Conservation (phyloP, 1,140 invertebrate genomes). For the Thrips palmi region DNA sequence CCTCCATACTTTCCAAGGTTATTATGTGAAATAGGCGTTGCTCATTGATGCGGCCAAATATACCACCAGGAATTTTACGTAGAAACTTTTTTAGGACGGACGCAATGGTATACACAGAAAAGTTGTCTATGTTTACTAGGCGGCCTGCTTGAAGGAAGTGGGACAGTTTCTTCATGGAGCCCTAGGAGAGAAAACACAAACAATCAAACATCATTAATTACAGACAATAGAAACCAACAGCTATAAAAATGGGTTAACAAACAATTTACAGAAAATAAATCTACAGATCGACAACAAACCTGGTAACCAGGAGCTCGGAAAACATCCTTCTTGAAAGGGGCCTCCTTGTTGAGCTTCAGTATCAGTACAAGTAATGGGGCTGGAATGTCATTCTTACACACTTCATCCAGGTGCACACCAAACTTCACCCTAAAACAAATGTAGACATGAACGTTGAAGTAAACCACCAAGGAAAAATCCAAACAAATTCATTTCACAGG, state of each 20-base stretch:
- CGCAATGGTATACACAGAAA: conserved; percentile 94
- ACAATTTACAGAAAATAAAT: too few species aligned
- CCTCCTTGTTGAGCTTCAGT: conserved; percentile 87
- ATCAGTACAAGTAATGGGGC: conserved; percentile 77
- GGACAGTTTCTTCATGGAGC: conserved; percentile 89
- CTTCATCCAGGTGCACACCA: conserved; percentile 70
- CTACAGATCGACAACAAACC: too few species aligned
- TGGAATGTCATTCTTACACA: conserved; percentile 84
- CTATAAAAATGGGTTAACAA: too few species aligned
- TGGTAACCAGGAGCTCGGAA: conserved; percentile 88
- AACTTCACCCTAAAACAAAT: conserved; percentile 60
- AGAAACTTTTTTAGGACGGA: conserved; percentile 96
- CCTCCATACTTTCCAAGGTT: conserved; percentile 50
- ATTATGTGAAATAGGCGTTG: conserved; percentile 77
- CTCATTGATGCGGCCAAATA: conserved; percentile 82
- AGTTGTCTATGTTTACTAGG: conserved; percentile 93
- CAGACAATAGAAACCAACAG: too few species aligned
- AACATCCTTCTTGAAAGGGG: conserved; percentile 77
- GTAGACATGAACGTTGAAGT: conserved; percentile 7
- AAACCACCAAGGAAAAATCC: conserved; percentile 9
- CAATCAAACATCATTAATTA: too few species aligned
- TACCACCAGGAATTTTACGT: conserved; percentile 90
- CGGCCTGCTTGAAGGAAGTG: conserved; percentile 88
- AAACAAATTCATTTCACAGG: conserved; percentile 9
- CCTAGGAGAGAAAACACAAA: too few species aligned